Evolutionary conservation across 1,140 invertebrate genomes (phyloP).

Genomic region (Bilobella aurantiaca): DNA sequence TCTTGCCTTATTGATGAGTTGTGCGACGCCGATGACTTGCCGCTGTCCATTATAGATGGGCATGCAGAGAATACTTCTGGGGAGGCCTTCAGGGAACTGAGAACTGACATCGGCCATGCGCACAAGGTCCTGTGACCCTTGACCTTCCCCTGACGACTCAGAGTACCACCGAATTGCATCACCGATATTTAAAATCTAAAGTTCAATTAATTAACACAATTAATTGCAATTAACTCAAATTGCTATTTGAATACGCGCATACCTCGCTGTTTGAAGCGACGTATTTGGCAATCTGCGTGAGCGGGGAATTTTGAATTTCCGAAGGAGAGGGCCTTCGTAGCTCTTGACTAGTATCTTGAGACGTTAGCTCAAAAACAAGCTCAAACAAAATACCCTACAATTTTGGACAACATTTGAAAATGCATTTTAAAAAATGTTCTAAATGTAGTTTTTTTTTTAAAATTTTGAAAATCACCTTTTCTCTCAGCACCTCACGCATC

Average conservation of each 20-base stretch:
- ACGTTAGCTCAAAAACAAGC: conserved; percentile 64
- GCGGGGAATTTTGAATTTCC: conserved; percentile 46
- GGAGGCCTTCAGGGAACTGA: conserved; percentile 19
- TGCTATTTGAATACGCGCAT: not conserved
- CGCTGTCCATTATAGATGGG: conserved; percentile 81
- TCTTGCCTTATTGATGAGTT: conserved; percentile 80
- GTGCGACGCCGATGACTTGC: conserved; percentile 79
- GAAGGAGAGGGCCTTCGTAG: conserved; percentile 46
- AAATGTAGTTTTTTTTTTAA: not conserved
- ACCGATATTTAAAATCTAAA: conserved; percentile 64
- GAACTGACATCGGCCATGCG: conserved; percentile 1
- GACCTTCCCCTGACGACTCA: conserved; percentile 18
- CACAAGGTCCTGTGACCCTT: conserved; percentile 16
- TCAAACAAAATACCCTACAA: conserved; percentile 51
- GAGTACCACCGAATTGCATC: conserved; percentile 55
- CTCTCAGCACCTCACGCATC: conserved; percentile 54
- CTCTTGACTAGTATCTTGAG: conserved; percentile 46
- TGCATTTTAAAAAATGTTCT: not conserved
- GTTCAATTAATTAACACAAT: no score
- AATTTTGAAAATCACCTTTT: conserved; percentile 43
- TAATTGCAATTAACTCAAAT: no score
- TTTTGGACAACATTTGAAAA: conserved; percentile 10
- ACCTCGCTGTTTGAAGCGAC: conserved; percentile 64
- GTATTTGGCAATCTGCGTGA: conserved; percentile 66
- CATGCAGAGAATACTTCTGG: conserved; percentile 73